Base-by-base conservation (phyloP, 2,113 vertebrate genomes). In the Oryzias melastigma region DNA sequence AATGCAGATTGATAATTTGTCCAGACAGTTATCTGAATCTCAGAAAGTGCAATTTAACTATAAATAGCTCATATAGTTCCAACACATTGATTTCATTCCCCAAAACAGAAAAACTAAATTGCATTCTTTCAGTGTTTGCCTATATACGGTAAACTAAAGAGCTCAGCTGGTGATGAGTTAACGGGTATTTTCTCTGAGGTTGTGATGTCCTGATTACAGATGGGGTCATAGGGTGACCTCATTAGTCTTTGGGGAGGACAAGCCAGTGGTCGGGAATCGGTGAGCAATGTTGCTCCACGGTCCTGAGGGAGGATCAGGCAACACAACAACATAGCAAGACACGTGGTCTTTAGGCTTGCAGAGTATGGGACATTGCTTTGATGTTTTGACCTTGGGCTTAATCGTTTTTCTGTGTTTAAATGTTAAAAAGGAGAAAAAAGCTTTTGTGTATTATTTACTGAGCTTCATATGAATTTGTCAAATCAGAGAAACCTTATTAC, bases 81-180 rank as follows among this genome's bases (percentile, higher is more conserved):
- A 12, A 35, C 35, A 35, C 8, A 35, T 12, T 10, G 8, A 35
- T 35, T 35, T 35, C 3, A 3, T 12, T 12, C 12, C 15, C 16
- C 10, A 16, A 41, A 44, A 19, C 25, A 14, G 7, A 57, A 17
- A 8, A 24, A 25, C 20, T 15, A 19, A 43, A 42, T 5, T 22
- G 1, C 7, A 3, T 14, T 19, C 18, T 5, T 35, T 8, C 35
- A 16, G 7, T 19, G 12, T n/a, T 18, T 48, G 8, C 41, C 0
- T 1, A 15, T 2, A 43, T 62, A 44, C 57, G 20, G 62, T 47
- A 65, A n/a, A 12, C 1, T 41, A 2, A 1, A 40, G 10, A 35
- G 10, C 63, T 83, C 76, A 67, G 63, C 63, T 73, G 71, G 62
- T 46, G 67, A 71, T 59, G 66, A 68, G 48, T 60, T 68, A 79